Evolutionary conservation across 2,888 invertebrate genomes (phyloP), one percentile per base, ranked within the genome.

Genomic region (Microplitis deprimator): DNA sequence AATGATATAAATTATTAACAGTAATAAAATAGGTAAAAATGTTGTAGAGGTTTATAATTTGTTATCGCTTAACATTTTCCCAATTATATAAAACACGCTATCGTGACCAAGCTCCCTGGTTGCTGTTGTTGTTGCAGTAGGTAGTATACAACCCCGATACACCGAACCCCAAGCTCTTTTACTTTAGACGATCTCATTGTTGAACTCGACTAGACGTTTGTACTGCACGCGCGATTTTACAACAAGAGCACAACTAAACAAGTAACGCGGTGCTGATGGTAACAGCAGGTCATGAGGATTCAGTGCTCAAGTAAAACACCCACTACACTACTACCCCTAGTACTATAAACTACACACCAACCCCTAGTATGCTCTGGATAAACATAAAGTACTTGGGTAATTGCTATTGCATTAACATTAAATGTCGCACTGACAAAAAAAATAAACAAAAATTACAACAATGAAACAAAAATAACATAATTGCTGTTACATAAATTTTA

Each of bases 31-130:
- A 29, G 29, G 13, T 50, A 50, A 50, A 50, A 50, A 50, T 13
- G 13, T 4, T 10, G 39, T 16, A 1, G 16, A 62, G 39, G 61
- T 7, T 62, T 61, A 71, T 71, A 71, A 71, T 71, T 61, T 71
- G 17, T 61, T 20, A 71, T 71, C 38, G 62, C 71, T 59, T 70
- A 59, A 29, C 62, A 40, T 71, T 71, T 62, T 16, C 62, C 39
- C 40, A 71, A 62, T 71, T 71, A 62, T 59, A 71, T 16, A 10
- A 4, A 62, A 59, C 62, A 71, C 71, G 71, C 62, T 62, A 71
- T 59, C 41, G 70, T 60, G 29, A 39, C 38, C 40, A 62, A 20
- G 20, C 16, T 38, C 40, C 17, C 10, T 29, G 40, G 60, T 50
- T 50, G 50, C 13, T 50, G 50, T 50, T 50, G 50, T 50, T 50